phyloP scores from a whole-genome alignment of 23 tunicate species.

The Trididemnum nubilum region DNA sequence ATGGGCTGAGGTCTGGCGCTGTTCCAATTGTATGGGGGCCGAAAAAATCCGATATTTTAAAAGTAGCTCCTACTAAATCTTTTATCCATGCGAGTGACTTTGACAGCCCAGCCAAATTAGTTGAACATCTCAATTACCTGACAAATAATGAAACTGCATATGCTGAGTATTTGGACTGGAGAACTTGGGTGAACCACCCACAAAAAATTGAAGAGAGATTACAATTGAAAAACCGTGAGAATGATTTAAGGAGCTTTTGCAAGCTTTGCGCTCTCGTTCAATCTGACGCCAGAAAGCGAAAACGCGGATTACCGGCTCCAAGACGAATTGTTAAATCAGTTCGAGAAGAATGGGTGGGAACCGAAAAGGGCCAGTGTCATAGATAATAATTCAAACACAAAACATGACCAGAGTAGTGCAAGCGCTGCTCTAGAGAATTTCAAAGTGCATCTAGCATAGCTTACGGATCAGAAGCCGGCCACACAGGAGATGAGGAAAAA shows the following conservation, averaged over 20 bases:
- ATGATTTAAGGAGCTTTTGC: conserved; percentile 86
- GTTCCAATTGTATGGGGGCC: conserved; percentile 96
- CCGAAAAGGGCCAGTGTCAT: conserved; percentile 32
- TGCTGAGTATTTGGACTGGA: conserved; percentile 81
- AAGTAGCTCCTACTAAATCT: conserved; percentile 86
- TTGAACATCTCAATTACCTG: conserved; percentile 60
- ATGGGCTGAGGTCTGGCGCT: conserved; percentile 92
- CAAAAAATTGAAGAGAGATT: conserved; percentile 56
- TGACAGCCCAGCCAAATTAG: conserved; percentile 51
- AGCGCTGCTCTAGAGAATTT: too few relatives aligned
- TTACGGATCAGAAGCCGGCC: too few relatives aligned
- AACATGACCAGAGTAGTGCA: too few relatives aligned
- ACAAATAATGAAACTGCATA: conserved; percentile 74
- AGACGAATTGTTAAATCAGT: conserved; percentile 9
- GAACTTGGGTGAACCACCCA: conserved; percentile 78
- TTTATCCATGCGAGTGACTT: conserved; percentile 85
- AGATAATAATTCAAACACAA: neutral
- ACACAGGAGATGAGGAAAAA: too few relatives aligned
- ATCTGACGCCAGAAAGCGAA: conserved; percentile 56
- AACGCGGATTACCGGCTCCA: conserved; percentile 26
- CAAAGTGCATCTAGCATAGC: too few relatives aligned
- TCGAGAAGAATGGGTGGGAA: conserved; percentile 38
- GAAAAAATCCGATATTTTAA: conserved; percentile 56
- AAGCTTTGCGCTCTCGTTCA: conserved; percentile 73
- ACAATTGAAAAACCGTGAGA: conserved; percentile 55